Conservation (phyloP, 2,797 vertebrate species). For the Epinephelus coioides region DNA sequence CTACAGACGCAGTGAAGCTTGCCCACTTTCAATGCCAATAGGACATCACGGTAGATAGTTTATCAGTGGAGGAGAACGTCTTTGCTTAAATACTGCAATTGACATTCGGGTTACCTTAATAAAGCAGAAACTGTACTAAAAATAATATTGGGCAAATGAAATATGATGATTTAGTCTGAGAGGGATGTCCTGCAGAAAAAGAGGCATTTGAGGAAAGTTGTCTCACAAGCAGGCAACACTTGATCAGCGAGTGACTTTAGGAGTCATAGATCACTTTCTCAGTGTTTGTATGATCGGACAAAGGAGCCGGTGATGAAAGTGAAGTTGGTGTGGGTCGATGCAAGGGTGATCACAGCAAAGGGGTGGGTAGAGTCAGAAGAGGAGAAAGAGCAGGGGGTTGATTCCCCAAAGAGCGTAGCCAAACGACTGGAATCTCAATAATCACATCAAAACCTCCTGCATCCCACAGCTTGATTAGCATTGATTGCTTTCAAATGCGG, state of each 20-base stretch:
- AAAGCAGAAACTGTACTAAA: not conserved
- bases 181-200: not conserved
- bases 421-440: slow-evolving; percentile 79
- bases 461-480: slow-evolving; percentile 77
- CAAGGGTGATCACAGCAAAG: slow-evolving; percentile 54
- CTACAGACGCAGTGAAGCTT: slow-evolving; percentile 35
- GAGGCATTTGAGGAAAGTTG: not conserved
- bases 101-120: not conserved
- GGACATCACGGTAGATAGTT: slow-evolving; percentile 30
- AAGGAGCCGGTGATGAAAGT: slow-evolving; percentile 36
- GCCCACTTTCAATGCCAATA: slow-evolving; percentile 22
- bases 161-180: slow-evolving; percentile 10
- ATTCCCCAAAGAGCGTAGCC: slow-evolving; percentile 62
- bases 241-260: slow-evolving; percentile 46
- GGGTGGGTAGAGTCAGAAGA: slow-evolving; percentile 61
- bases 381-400: slow-evolving; percentile 57
- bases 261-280: slow-evolving; percentile 69
- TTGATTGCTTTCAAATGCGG: slow-evolving; percentile 77
- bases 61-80: slow-evolving; percentile 21
- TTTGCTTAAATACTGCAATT: slow-evolving; percentile 16
- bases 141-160: not conserved
- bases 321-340: slow-evolving; percentile 62
- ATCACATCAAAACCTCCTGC: slow-evolving; percentile 79
- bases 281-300: slow-evolving; percentile 45
- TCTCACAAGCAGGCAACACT: slow-evolving; percentile 1